These are phyloP conservation scores for Drosophila elegans DNA, from an alignment of 1,140 invertebrate genomes.

Conservation along the genomic window DNA sequence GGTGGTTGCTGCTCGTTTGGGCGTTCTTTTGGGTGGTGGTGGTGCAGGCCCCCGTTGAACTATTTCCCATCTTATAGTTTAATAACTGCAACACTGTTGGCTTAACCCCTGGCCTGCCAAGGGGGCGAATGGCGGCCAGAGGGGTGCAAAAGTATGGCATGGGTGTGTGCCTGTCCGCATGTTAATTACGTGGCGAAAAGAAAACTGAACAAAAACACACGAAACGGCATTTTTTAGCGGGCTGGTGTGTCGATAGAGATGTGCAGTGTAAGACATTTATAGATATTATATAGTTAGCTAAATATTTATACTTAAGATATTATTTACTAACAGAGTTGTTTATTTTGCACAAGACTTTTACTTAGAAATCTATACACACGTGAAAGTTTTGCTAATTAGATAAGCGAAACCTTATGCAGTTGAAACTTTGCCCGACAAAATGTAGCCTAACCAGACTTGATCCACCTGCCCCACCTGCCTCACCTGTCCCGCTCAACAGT, in stretches of 20 bases:
- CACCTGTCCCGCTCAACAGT: background rate
- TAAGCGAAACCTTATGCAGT: conserved; percentile 35
- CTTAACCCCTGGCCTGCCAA: conserved; percentile 47
- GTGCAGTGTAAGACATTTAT: background rate
- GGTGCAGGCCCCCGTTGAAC: conserved; percentile 4
- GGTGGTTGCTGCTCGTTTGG: conserved; percentile 9
- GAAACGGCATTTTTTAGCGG: background rate
- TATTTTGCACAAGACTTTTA: background rate
- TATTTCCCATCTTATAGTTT: conserved; percentile 57
- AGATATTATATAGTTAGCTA: too few species aligned
- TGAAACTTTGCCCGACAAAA: conserved; percentile 25
- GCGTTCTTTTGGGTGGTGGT: conserved; percentile 16
- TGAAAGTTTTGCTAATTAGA: conserved; percentile 41
- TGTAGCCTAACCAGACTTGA: conserved; percentile 1
- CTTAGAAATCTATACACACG: conserved; percentile 7
- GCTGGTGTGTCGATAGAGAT: conserved; percentile 5
- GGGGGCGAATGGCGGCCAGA: background rate
- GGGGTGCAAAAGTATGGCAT: background rate
- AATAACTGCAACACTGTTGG: conserved; percentile 75
- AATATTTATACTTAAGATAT: too few species aligned
- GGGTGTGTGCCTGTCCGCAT: conserved; percentile 56
- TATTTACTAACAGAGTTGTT: too few species aligned
- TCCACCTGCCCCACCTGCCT: conserved; percentile 4
- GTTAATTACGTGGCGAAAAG: conserved; percentile 70
- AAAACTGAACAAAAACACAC: conserved; percentile 49